Percentiles rank a stretch among this genome's conserved stretches.
Evolutionary conservation across 2,888 invertebrate species (phyloP).

Genomic region (Aphelenchoides bicaudatus): DNA sequence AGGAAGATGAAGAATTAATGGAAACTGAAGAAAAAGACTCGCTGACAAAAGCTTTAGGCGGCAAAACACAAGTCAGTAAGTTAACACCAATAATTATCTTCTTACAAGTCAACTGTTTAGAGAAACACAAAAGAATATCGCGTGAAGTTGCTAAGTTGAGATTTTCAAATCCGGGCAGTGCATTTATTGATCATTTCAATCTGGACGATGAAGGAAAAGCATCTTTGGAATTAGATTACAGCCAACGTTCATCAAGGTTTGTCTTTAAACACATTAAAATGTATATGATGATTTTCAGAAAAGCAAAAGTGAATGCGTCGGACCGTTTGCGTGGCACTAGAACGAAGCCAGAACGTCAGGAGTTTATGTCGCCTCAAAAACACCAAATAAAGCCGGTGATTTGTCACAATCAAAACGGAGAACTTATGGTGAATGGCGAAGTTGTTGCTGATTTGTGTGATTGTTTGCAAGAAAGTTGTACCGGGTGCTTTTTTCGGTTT

Average conservation of each 20-base stretch:
- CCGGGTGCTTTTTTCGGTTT: conserved; percentile 26
- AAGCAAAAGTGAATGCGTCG: neutral
- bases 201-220: neutral
- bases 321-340: conserved; percentile 10
- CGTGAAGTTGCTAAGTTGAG: conserved; percentile 12
- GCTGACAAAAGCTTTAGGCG: conserved; percentile 13
- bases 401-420: no score
- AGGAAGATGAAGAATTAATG: neutral
- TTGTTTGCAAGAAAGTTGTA: conserved; percentile 25
- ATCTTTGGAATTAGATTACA: neutral
- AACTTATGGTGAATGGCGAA: no score
- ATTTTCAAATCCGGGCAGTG: conserved; percentile 17
- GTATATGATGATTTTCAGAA: neutral
- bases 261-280: conserved; percentile 4
- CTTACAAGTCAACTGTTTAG: neutral
- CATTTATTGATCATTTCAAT: conserved; percentile 3
- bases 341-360: no score
- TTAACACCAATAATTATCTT: neutral
- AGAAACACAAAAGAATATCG: conserved; percentile 14
- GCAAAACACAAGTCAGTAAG: conserved; percentile 12
- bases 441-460: conserved; percentile 28
- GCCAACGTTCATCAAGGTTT: neutral
- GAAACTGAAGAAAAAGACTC: neutral
- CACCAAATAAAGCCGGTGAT: no score
- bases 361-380: no score